Conservation (phyloP, 2,888 invertebrate species). For the Nymphalis c-album region DNA sequence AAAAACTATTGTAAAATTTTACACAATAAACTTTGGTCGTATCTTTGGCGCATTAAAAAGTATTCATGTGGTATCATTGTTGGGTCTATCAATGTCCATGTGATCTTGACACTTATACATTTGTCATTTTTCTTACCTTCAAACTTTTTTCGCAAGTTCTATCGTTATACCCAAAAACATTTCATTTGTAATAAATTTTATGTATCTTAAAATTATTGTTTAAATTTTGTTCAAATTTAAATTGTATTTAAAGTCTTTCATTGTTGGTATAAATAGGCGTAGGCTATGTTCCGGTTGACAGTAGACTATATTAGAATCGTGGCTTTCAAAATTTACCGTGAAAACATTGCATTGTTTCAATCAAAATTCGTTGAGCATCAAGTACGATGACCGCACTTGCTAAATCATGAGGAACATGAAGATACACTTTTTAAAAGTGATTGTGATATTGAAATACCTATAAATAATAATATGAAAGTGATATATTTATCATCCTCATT, state of each 20-base stretch:
- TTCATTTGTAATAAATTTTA: no score
- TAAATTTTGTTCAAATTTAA: background rate
- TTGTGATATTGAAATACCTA: background rate
- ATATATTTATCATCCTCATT: conserved; percentile 21
- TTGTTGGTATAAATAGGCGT: conserved; percentile 55
- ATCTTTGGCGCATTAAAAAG: conserved; percentile 81
- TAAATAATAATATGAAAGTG: conserved; percentile 1
- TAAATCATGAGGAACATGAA: conserved; percentile 70
- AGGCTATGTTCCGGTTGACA: conserved; percentile 52
- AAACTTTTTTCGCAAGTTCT: conserved; percentile 13
- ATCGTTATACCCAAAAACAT: conserved; percentile 1
- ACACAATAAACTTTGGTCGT: conserved; percentile 76
- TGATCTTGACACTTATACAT: conserved; percentile 75
- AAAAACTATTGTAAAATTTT: conserved; percentile 65
- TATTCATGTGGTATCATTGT: conserved; percentile 79
- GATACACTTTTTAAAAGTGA: background rate
- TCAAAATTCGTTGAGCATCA: conserved; percentile 72
- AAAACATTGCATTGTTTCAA: conserved; percentile 73
- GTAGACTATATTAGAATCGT: conserved; percentile 60
- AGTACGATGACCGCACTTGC: conserved; percentile 73
- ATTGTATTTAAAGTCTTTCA: conserved; percentile 48
- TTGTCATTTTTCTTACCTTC: conserved; percentile 58
- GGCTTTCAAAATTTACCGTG: conserved; percentile 58
- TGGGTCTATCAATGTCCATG: conserved; percentile 64
- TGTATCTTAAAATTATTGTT: no score